Conservation (phyloP, 2,113 vertebrate species). For the Ceuthmochares aereus region DNA sequence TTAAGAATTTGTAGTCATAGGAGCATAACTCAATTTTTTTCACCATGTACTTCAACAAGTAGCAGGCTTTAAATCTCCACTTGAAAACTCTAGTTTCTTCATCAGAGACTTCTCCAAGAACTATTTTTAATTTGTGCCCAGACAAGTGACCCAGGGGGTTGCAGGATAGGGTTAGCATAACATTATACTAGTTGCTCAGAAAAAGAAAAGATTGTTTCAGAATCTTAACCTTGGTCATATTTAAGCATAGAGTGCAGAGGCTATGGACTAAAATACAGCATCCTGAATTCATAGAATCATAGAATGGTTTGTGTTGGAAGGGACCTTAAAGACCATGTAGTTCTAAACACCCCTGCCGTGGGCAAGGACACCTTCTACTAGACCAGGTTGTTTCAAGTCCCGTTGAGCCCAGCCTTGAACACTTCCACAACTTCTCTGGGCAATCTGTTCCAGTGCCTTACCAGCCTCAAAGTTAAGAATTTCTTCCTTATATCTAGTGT, state of each 20-base stretch:
- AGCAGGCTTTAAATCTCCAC: not conserved
- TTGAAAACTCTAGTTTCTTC: not conserved
- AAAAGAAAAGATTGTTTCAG: not conserved
- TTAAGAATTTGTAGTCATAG: not conserved
- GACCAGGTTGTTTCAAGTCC: no score
- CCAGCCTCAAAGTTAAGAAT: no score
- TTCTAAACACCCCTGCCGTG: no score
- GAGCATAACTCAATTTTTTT: not conserved
- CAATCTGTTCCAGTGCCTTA: no score
- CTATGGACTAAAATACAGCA: not conserved
- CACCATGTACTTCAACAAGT: not conserved
- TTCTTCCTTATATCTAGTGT: no score
- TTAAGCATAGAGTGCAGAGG: not conserved
- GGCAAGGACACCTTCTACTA: no score
- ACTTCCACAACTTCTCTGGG: no score
- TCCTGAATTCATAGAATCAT: not conserved
- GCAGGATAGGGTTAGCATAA: not conserved
- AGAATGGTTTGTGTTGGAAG: no score
- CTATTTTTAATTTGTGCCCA: not conserved
- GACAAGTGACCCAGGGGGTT: no score
- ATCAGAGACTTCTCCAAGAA: not conserved
- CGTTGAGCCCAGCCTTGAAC: no score
- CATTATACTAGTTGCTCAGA: not conserved
- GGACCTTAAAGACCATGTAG: no score
- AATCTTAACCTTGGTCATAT: not conserved